Base-by-base conservation (phyloP, 2,888 invertebrate species). In the Himalopsyche tibetana region DNA sequence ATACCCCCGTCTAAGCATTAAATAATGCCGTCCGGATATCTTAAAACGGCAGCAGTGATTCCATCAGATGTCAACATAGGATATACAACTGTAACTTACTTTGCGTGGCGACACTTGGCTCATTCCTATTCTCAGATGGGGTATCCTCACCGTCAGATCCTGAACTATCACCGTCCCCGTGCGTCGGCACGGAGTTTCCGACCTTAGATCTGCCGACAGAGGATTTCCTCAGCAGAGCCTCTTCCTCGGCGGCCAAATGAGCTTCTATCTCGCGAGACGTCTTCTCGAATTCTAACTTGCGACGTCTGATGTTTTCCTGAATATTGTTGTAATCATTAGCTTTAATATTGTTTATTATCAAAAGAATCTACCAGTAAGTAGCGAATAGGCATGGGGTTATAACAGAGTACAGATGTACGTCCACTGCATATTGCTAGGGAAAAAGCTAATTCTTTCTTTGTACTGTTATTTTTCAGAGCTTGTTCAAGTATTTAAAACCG, bases 181-280 rank as follows among this genome's bases (percentile, higher is more conserved):
- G 42, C 36, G 17, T 19, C n/a, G 74, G 38, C 17, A 74, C 74
- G 90, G 91, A 91, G 89, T 92, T 92, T n/a, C 90, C 88, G 2
- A 36, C 51, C 92, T 92, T 8, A 92, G 91, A 86, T 63, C 89
- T 90, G 90, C 40, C 91, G 89, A 74, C 63, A 17, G 55, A 40
- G 19, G 55, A 63, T 8, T 82, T 74, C 63, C 82, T 55, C 42
- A 38, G 82, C 91, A 89, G 38, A 92, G 91, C 83, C 36, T 82
- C 85, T 69, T 87, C 87, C n/a, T 88, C 89, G 90, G 90, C 55
- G 91, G 90, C 87, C 91, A 90, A 93, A 19, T 86, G 84, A 80
- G 95, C 95, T 90, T 96, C 96, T 89, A 96, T 96, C 90, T 96
- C 96, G 83, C 95, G 94, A 90, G 96, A 95, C n/a, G 95, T 96